Percentiles rank a stretch among this genome's conserved stretches.
Evolutionary conservation across 2,797 vertebrate species (phyloP).

Genomic region (Falco novaeseelandiae): DNA sequence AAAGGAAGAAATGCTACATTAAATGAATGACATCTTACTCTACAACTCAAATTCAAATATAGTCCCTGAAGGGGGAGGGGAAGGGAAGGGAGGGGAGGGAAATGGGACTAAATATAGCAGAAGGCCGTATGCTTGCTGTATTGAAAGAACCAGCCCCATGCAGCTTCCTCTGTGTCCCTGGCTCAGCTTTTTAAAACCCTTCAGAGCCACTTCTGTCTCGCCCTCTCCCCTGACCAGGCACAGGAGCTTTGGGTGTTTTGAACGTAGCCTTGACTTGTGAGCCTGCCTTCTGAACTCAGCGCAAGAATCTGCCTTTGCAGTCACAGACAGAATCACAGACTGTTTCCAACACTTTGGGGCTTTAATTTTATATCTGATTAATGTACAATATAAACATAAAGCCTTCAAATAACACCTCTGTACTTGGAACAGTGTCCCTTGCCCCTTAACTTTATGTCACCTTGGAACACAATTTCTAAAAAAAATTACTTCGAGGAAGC

Average conservation of each 20-base stretch:
- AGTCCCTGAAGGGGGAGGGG: neutral
- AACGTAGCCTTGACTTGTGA: neutral
- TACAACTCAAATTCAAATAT: neutral
- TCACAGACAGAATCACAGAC: neutral
- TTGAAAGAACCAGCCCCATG: neutral
- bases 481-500: neutral
- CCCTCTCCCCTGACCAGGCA: neutral
- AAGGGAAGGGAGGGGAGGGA: neutral
- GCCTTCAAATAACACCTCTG: neutral
- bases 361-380: neutral
- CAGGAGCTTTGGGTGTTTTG: neutral
- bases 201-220: neutral
- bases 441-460: neutral
- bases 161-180: neutral
- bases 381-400: neutral
- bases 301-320: neutral
- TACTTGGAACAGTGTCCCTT: neutral
- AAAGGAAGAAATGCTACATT: neutral
- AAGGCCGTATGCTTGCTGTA: neutral
- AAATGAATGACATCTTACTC: neutral
- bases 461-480: neutral
- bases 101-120: conserved; percentile 36
- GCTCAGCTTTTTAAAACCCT: neutral
- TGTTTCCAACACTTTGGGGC: neutral
- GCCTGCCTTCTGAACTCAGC: neutral